Conservation (phyloP, 2,113 vertebrate genomes). For the Recurvirostra avosetta region DNA sequence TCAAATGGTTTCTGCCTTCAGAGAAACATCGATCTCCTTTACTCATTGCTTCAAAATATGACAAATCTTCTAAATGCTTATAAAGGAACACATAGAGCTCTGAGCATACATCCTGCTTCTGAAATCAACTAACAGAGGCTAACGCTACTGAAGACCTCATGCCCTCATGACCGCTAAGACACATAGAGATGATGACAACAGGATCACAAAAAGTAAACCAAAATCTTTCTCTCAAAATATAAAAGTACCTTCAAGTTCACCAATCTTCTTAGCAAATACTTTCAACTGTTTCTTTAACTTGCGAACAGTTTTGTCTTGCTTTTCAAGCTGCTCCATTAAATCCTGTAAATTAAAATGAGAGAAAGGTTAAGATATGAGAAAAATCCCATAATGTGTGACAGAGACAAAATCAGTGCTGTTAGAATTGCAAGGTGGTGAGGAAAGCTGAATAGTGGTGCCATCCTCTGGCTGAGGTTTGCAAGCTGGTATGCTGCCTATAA, state of each 20-base stretch:
- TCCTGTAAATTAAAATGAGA: conserved; percentile 78
- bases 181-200: not conserved
- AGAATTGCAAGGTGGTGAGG: conserved; percentile 43
- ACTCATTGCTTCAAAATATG: not conserved
- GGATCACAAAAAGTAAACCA: not conserved
- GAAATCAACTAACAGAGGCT: not conserved
- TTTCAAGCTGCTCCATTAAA: conserved; percentile 97
- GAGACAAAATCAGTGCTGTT: conserved; percentile 40
- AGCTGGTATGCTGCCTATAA: conserved; percentile 28
- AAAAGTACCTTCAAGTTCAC: conserved; percentile 93
- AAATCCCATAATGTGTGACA: not conserved
- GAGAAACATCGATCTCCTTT: not conserved
- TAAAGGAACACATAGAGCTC: not conserved
- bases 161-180: not conserved
- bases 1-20: not conserved
- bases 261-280: conserved; percentile 97
- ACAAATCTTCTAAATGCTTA: not conserved
- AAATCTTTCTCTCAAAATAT: not conserved
- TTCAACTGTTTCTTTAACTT: conserved; percentile 99
- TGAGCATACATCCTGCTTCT: not conserved
- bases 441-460: conserved; percentile 61
- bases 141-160: not conserved
- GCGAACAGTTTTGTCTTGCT: conserved; percentile 97
- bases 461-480: conserved; percentile 58
- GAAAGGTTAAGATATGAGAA: not conserved